Percentiles rank a stretch among this genome's conserved stretches.
These are phyloP conservation scores for Megalopta genalis DNA, from an alignment of 1,140 invertebrate genomes.

Conservation along the genomic window DNA sequence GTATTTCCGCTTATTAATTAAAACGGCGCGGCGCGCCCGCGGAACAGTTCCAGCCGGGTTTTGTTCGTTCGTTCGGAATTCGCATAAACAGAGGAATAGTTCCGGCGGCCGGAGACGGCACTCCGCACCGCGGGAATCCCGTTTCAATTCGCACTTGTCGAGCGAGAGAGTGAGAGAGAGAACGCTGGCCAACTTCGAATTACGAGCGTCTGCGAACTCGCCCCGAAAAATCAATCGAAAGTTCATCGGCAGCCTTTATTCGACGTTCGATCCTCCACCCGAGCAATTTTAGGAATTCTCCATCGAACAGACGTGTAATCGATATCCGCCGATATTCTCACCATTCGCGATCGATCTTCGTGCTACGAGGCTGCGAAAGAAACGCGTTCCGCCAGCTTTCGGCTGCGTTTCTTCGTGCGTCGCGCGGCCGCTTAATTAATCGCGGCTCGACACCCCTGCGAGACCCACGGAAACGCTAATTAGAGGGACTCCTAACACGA, in stretches of 20 bases:
- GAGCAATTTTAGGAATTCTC: too few relatives aligned
- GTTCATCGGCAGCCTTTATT: slow-evolving; percentile 18
- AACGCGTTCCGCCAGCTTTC: background rate
- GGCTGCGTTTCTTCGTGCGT: background rate
- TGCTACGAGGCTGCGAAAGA: too few relatives aligned
- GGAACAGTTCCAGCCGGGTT: slow-evolving; percentile 10
- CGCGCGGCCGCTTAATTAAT: background rate
- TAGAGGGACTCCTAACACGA: background rate
- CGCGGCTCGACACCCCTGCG: background rate
- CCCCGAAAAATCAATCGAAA: slow-evolving; percentile 56
- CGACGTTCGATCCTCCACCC: too few relatives aligned
- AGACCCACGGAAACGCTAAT: background rate
- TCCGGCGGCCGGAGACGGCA: background rate
- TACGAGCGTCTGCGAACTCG: slow-evolving; percentile 37
- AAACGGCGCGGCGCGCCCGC: background rate
- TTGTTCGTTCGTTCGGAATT: slow-evolving; percentile 4
- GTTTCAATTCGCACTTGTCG: slow-evolving; percentile 22
- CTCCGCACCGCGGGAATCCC: slow-evolving; percentile 4
- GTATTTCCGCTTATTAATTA: slow-evolving; percentile 41
- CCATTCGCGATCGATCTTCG: too few relatives aligned
- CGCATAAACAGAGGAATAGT: slow-evolving; percentile 43
- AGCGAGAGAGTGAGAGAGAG: too few relatives aligned
- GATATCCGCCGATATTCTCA: too few relatives aligned
- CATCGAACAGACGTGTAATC: too few relatives aligned
- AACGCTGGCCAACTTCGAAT: slow-evolving; percentile 3